Evolutionary conservation across 2,113 vertebrate species (phyloP).

Genomic region (Alligator mississippiensis): DNA sequence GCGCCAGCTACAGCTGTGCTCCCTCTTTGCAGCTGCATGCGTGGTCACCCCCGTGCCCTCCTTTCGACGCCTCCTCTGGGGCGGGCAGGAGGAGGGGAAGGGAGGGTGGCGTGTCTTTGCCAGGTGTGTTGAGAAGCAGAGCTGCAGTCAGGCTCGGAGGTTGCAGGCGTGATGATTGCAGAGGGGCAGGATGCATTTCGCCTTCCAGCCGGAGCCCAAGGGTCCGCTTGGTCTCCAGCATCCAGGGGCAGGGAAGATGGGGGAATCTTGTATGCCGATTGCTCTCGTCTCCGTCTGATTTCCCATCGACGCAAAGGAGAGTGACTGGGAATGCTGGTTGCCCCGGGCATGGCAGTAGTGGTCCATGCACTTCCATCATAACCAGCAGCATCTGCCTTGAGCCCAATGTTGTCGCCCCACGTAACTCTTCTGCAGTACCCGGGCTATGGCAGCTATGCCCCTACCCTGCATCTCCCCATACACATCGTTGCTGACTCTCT

Average conservation of each 20-base stretch:
- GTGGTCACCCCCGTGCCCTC: neutral
- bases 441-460: neutral
- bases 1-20: neutral
- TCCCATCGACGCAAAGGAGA: neutral
- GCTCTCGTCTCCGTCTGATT: neutral
- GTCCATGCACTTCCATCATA: neutral
- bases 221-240: neutral
- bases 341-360: neutral
- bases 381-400: too few relatives aligned
- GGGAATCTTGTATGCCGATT: neutral
- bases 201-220: neutral
- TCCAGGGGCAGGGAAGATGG: neutral
- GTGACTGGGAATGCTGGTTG: neutral
- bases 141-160: neutral
- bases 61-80: neutral
- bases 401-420: neutral
- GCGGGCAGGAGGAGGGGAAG: neutral
- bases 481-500: neutral
- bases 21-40: neutral
- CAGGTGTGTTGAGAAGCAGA: neutral
- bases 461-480: neutral
- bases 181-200: neutral
- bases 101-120: neutral
- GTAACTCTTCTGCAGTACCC: neutral
- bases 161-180: neutral